A percentile compares a stretch with the other conserved stretches of the same genome.
phyloP scores from a whole-genome alignment of 2,113 vertebrate genomes.

The Sarotherodon lohbergeri region DNA sequence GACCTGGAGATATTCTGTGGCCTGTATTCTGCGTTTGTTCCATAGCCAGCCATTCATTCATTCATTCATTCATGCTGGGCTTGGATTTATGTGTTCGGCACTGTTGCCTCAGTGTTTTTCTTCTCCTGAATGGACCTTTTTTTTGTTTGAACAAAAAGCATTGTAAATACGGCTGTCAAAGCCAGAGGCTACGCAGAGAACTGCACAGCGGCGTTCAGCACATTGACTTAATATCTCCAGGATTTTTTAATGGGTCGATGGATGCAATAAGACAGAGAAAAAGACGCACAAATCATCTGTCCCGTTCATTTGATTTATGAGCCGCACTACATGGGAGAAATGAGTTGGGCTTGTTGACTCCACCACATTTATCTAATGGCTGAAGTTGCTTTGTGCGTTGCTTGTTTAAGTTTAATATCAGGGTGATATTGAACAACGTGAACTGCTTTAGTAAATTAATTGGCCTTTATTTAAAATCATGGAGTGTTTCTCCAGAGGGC shows the following conservation, averaged over 20 bases:
- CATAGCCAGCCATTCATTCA: not conserved
- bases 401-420: not conserved
- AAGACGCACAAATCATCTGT: constrained; percentile 5
- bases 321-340: not conserved
- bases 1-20: constrained; percentile 38
- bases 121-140: constrained; percentile 41
- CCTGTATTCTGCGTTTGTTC: constrained; percentile 12
- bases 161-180: constrained; percentile 35
- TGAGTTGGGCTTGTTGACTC: not conserved
- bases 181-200: not conserved
- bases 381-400: not conserved
- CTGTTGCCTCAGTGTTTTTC: constrained; percentile 18
- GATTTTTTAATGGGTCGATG: not conserved
- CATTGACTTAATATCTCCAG: not conserved
- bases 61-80: constrained; percentile 28
- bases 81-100: constrained; percentile 20
- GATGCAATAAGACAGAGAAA: not conserved
- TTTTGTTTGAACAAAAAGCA: constrained; percentile 3
- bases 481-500: not conserved
- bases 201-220: not conserved
- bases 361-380: not conserved
- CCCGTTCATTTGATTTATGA: not conserved
- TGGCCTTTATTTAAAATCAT: rapidly evolving
- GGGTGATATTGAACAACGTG: not conserved
- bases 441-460: not conserved